Evolutionary conservation across 1,140 invertebrate species (phyloP).

Genomic region (Teleogryllus occipitalis): DNA sequence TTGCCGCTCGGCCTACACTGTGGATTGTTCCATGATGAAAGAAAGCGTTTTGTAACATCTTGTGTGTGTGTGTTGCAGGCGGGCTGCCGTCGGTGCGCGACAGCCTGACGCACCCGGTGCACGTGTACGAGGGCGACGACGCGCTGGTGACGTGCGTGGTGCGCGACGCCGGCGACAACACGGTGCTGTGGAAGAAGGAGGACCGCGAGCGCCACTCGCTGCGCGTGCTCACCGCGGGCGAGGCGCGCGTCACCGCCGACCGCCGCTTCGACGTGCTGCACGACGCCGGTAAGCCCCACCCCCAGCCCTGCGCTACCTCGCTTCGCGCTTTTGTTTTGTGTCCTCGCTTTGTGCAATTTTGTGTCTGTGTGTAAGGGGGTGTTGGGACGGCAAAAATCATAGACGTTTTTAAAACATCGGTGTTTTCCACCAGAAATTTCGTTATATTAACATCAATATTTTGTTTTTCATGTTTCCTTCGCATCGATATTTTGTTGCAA

Average conservation of each 20-base stretch:
- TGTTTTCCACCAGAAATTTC: too few species aligned
- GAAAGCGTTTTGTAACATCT: too few species aligned
- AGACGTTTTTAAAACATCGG: too few species aligned
- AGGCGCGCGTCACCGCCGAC: conserved; percentile 59
- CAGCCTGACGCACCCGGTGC: conserved; percentile 30
- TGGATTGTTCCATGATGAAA: too few species aligned
- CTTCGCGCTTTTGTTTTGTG: too few species aligned
- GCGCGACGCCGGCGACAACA: conserved; percentile 52
- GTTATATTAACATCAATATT: too few species aligned
- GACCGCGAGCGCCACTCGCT: conserved; percentile 45
- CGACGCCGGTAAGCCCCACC: conserved; percentile 49
- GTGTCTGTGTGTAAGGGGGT: too few species aligned
- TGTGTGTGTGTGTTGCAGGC: conserved; percentile 8
- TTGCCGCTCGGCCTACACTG: too few species aligned
- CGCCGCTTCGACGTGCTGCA: conserved; percentile 59
- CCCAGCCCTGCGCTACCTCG: background rate
- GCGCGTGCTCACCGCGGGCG: conserved; percentile 62
- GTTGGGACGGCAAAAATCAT: too few species aligned
- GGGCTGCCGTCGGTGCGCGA: conserved; percentile 26
- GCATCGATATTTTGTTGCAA: too few species aligned
- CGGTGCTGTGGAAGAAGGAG: conserved; percentile 61
- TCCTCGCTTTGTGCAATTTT: too few species aligned
- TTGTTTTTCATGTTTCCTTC: too few species aligned
- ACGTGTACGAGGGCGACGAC: conserved; percentile 58
- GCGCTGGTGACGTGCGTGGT: conserved; percentile 68